A percentile compares a stretch with the other conserved stretches of the same genome.
These are phyloP conservation scores for Lordiphosa stackelbergi DNA, from an alignment of 1,140 invertebrate genomes.

Conservation along the genomic window DNA sequence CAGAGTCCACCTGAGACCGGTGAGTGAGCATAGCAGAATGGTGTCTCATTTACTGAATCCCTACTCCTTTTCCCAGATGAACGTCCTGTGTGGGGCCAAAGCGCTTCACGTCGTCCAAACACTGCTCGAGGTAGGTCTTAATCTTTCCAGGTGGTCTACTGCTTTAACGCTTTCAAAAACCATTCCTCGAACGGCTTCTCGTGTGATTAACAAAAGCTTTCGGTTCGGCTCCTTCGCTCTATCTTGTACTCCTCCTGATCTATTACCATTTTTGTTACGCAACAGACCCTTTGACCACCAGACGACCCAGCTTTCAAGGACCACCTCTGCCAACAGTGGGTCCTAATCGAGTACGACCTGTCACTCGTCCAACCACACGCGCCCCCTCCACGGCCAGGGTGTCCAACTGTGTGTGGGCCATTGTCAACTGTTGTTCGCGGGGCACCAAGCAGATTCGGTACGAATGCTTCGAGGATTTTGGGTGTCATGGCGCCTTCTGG, in stretches of 20 bases:
- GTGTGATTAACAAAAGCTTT: constrained; percentile 25
- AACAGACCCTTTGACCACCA: background rate
- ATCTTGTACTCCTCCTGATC: constrained; percentile 13
- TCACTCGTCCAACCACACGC: background rate
- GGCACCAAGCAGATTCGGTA: constrained; percentile 75
- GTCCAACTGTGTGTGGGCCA: constrained; percentile 82
- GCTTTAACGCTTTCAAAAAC: background rate
- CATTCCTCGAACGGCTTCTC: constrained; percentile 2
- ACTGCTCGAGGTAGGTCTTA: constrained; percentile 9
- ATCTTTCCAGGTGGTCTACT: background rate
- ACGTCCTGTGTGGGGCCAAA: constrained; percentile 12
- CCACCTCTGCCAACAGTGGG: background rate
- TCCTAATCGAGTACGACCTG: constrained; percentile 1
- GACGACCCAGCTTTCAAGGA: background rate
- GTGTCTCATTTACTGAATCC: background rate
- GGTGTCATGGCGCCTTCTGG: constrained; percentile 82
- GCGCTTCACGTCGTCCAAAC: constrained; percentile 1
- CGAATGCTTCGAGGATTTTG: constrained; percentile 82
- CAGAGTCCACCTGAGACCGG: background rate
- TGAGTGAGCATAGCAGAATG: background rate
- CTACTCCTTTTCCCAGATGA: background rate
- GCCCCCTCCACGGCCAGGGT: constrained; percentile 66
- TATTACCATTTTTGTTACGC: constrained; percentile 24
- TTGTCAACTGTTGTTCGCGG: constrained; percentile 82
- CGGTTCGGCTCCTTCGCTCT: constrained; percentile 12